Conservation (phyloP, 2,888 invertebrate species). For the Eutolmus rufibarbis region DNA sequence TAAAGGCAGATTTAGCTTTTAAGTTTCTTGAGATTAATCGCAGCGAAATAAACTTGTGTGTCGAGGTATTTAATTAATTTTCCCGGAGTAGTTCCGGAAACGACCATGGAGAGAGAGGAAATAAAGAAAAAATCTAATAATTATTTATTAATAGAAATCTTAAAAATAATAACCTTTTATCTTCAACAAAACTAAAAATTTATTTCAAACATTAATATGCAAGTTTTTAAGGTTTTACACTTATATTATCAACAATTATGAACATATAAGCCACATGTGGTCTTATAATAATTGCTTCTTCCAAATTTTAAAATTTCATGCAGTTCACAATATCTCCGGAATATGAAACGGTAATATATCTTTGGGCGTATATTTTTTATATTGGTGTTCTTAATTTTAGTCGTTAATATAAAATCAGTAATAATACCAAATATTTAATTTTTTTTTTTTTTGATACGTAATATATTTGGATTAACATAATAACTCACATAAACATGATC, state of each 20-base stretch:
- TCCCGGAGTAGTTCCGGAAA: too few relatives aligned
- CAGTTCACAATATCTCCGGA: conserved; percentile 63
- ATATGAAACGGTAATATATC: conserved; percentile 62
- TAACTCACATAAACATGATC: background rate
- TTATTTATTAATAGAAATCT: too few relatives aligned
- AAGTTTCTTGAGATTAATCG: too few relatives aligned
- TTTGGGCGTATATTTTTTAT: background rate
- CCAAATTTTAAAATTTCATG: background rate
- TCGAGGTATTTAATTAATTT: too few relatives aligned
- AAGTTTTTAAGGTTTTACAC: background rate
- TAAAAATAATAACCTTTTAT: too few relatives aligned
- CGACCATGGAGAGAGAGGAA: too few relatives aligned
- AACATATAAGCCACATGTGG: background rate
- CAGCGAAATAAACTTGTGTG: too few relatives aligned
- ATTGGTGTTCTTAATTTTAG: background rate
- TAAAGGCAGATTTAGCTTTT: too few relatives aligned
- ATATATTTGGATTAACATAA: background rate
- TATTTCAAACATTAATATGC: too few relatives aligned
- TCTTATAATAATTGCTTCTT: background rate
- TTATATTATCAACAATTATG: background rate
- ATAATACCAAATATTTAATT: background rate
- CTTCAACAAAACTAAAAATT: too few relatives aligned
- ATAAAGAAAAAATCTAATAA: too few relatives aligned
- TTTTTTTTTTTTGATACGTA: background rate
- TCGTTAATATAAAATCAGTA: background rate